Base-by-base conservation (phyloP, 2,888 invertebrate species). In the Palloptera scutellata region DNA sequence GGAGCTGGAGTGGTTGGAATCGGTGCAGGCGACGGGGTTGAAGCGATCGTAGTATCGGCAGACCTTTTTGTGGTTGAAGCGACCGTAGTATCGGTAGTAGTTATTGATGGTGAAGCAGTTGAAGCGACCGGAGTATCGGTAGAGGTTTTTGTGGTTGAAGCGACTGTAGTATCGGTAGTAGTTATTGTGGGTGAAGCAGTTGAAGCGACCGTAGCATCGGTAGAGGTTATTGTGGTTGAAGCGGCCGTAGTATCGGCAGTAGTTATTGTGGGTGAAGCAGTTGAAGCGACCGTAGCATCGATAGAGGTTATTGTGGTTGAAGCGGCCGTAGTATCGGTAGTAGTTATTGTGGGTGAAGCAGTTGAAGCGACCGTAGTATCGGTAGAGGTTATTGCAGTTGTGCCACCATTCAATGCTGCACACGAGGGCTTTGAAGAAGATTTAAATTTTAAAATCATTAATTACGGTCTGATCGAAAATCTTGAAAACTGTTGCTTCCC, bases 251-350 rank as follows among this genome's bases (percentile, higher is more conserved):
- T 17, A 54, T 11, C 52, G 30, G 60, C 17, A 5, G 58, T 40
- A 1, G 20, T 11, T 40, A 17, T 43, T 10, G 41, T 17, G 8
- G 20, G 6, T 11, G 55, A 62, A 1, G 62, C 20, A 41, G 58
- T 57, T 43, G 1, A 48, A 12, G 59, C 51, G 5, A 61, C 12
- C 10, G 30, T 1, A 9, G 30, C 51, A 19, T 60, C 48, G 17
- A 63, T 59, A 42, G 61, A 66, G 40, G 51, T 51, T 55, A 64
- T 60, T 53, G 63, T 69, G 17, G 64, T 52, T n/a, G 20, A 1
- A 17, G 41, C 42, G 48, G 61, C 63, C 54, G 59, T n/a, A 1
- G n/a, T 19, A 17, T 40, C 20, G 52, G 45, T 42, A 20, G 17
- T 59, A 30, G 63, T 57, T 11, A 55, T 60, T 40, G 54, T 61